Evolutionary conservation across 2,888 invertebrate species (phyloP).

Genomic region (Apamea crenata): DNA sequence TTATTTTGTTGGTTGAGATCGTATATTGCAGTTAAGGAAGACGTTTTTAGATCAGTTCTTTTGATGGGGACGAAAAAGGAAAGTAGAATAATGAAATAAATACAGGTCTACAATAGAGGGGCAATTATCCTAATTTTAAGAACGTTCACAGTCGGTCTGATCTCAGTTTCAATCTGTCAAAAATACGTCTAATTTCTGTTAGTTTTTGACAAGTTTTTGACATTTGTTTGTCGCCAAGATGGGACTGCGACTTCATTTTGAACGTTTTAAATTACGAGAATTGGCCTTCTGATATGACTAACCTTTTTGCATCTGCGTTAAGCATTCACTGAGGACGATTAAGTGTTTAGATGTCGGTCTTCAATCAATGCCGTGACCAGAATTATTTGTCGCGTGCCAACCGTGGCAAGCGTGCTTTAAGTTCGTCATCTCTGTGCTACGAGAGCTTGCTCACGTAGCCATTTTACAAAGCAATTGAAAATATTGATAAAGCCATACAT

Average conservation of each 20-base stretch:
- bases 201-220: too few relatives aligned
- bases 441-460: conserved; percentile 15
- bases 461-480: conserved; percentile 9
- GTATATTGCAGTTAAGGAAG: conserved; percentile 45
- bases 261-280: too few relatives aligned
- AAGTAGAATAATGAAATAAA: conserved; percentile 16
- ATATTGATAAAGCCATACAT: conserved; percentile 2
- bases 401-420: too few relatives aligned
- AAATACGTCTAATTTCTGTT: too few relatives aligned
- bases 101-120: conserved; percentile 6
- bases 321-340: neutral
- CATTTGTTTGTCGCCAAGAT: too few relatives aligned
- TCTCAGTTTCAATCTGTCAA: too few relatives aligned
- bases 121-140: too few relatives aligned
- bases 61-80: conserved; percentile 27
- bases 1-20: conserved; percentile 49
- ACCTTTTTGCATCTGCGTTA: neutral
- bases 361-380: conserved; percentile 1
- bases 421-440: neutral
- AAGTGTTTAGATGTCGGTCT: conserved; percentile 6
- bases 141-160: too few relatives aligned
- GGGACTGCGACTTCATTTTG: too few relatives aligned
- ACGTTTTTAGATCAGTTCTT: conserved; percentile 29
- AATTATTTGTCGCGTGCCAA: conserved; percentile 18
- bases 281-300: too few relatives aligned